Evolutionary conservation across 2,113 vertebrate species (phyloP).

Genomic region (Hydrolagus affinis): DNA sequence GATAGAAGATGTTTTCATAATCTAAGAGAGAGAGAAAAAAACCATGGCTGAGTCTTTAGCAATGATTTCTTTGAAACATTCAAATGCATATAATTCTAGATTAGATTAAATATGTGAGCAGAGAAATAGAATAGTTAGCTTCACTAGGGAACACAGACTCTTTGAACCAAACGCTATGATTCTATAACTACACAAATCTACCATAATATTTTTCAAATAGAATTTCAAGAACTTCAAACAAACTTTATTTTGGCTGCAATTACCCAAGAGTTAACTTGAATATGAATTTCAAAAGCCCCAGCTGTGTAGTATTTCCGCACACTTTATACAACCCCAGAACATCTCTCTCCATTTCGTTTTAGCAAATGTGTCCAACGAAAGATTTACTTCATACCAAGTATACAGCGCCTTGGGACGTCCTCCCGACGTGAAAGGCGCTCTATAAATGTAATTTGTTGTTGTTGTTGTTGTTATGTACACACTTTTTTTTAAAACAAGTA

Average conservation of each 20-base stretch:
- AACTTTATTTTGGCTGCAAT: neutral
- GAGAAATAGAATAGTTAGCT: neutral
- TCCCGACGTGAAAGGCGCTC: too few relatives aligned
- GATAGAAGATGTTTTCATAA: conserved; percentile 87
- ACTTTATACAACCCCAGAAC: neutral
- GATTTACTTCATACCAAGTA: neutral
- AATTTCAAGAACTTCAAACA: too few relatives aligned
- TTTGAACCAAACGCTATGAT: too few relatives aligned
- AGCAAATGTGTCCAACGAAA: neutral
- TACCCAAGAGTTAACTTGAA: neutral
- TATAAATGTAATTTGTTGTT: too few relatives aligned
- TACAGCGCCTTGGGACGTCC: too few relatives aligned
- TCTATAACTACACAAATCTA: too few relatives aligned
- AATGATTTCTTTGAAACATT: neutral
- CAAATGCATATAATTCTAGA: too few relatives aligned
- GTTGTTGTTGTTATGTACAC: too few relatives aligned
- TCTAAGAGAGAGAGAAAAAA: conserved; percentile 56
- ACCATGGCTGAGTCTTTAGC: conserved; percentile 8
- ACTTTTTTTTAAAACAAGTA: neutral
- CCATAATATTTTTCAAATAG: neutral
- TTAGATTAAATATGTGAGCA: too few relatives aligned
- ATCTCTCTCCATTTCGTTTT: neutral
- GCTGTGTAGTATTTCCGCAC: neutral
- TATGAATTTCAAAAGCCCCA: neutral
- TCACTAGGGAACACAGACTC: neutral